A percentile compares a stretch with the other conserved stretches of the same genome.
These are phyloP conservation scores for Syngnathus floridae DNA, from an alignment of 2,113 vertebrate genomes.

Conservation along the genomic window DNA sequence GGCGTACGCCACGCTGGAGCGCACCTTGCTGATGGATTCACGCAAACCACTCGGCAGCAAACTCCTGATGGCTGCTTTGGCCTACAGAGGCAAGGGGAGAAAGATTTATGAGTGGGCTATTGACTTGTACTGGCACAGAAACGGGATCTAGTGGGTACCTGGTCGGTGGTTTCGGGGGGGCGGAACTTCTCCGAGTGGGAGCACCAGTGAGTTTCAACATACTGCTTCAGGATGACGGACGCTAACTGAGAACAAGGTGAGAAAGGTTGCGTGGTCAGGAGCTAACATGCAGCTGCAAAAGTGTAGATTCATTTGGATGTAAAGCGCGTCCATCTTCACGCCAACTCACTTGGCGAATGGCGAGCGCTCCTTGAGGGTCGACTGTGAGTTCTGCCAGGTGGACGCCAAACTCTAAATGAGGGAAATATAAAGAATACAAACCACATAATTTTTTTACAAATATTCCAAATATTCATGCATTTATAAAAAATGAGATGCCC, in stretches of 20 bases:
- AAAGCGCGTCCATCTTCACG: background rate
- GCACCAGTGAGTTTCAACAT: conserved; percentile 99
- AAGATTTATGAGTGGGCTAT: background rate
- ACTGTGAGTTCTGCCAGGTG: conserved; percentile 96
- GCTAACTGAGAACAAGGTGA: conserved; percentile 74
- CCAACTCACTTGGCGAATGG: conserved; percentile 89
- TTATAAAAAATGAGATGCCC: background rate
- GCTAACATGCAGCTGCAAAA: background rate
- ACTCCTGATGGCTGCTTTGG: conserved; percentile 88
- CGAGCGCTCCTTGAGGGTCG: conserved; percentile 88
- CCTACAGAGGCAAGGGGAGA: conserved; percentile 60
- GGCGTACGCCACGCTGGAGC: conserved; percentile 95
- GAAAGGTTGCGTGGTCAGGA: background rate
- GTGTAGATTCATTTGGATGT: background rate
- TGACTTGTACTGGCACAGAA: too few relatives aligned
- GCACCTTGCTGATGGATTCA: conserved; percentile 96
- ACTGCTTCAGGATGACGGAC: conserved; percentile 95
- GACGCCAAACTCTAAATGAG: conserved; percentile 85
- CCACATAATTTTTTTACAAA: background rate
- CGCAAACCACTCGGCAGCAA: conserved; percentile 87
- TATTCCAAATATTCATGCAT: background rate
- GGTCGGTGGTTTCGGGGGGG: conserved; percentile 93
- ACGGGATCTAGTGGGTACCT: conserved; percentile 61
- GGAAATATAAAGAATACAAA: background rate
- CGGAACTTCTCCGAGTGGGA: conserved; percentile 96